A percentile compares a stretch with the other conserved stretches of the same genome.
These are phyloP conservation scores for Syritta pipiens DNA, from an alignment of 2,888 invertebrate species.

Conservation along the genomic window DNA sequence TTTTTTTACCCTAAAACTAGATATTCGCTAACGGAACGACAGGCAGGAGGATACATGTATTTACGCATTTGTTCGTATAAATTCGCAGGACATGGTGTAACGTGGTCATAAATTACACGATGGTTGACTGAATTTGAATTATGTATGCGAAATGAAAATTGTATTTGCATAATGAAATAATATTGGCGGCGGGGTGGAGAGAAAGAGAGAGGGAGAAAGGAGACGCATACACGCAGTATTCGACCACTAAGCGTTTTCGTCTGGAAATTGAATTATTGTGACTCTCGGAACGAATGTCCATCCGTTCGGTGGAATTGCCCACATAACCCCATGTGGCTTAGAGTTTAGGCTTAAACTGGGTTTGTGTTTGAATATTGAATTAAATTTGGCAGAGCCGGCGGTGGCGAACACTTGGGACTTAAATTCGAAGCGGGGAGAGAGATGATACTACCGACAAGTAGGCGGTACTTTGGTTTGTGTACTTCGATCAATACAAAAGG, in stretches of 20 bases:
- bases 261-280: slow-evolving; percentile 61
- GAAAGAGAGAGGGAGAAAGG: too few relatives aligned
- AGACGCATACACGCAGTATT: slow-evolving; percentile 14
- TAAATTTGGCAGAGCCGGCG: too few relatives aligned
- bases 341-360: too few relatives aligned
- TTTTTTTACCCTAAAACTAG: slow-evolving; percentile 30
- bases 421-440: too few relatives aligned
- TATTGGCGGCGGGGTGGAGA: slow-evolving; percentile 2
- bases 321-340: too few relatives aligned
- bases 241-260: slow-evolving; percentile 56
- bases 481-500: too few relatives aligned
- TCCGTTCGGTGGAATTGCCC: too few relatives aligned
- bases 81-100: slow-evolving; percentile 38
- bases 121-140: slow-evolving; percentile 68
- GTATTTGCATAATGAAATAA: slow-evolving; percentile 62
- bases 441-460: too few relatives aligned
- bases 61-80: not conserved
- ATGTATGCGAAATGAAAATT: slow-evolving; percentile 61
- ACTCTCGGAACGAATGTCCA: slow-evolving; percentile 43
- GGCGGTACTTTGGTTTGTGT: too few relatives aligned
- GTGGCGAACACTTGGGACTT: too few relatives aligned
- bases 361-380: too few relatives aligned
- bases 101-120: slow-evolving; percentile 61
- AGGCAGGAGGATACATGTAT: not conserved
- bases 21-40: slow-evolving; percentile 17